A percentile compares a stretch with the other conserved stretches of the same genome.
phyloP scores from a whole-genome alignment of 2,113 vertebrate genomes.

The Notiomystis cincta region DNA sequence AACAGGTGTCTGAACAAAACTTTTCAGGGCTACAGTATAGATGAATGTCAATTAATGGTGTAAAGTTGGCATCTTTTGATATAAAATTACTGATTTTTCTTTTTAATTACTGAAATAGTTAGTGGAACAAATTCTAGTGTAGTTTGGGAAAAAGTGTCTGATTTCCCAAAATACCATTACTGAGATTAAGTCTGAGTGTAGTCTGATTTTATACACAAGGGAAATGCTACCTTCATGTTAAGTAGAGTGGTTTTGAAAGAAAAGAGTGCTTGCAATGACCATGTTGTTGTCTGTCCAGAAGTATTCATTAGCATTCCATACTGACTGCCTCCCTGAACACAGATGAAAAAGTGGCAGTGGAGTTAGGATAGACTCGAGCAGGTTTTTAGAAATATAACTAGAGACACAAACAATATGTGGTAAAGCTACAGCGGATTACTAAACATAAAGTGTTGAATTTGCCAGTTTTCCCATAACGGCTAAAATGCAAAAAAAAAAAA shows the following conservation, averaged over 20 bases:
- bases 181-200: neutral
- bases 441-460: neutral
- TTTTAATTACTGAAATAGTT: neutral
- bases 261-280: neutral
- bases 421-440: neutral
- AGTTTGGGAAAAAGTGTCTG: neutral
- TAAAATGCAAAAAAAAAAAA: neutral
- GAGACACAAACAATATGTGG: neutral
- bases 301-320: neutral
- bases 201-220: neutral
- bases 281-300: neutral
- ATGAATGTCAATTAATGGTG: neutral
- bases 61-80: neutral
- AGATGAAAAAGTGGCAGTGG: neutral
- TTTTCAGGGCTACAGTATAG: neutral
- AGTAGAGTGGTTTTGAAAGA: neutral
- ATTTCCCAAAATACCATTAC: neutral
- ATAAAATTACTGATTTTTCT: neutral
- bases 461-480: neutral
- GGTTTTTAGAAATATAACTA: neutral
- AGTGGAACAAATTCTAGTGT: neutral
- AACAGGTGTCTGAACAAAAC: neutral
- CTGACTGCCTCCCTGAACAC: neutral
- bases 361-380: neutral
- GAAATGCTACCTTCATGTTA: neutral